Evolutionary conservation across 2,888 invertebrate genomes (phyloP), one percentile per base, ranked within the genome.

Genomic region (Lycophotia porphyrea): DNA sequence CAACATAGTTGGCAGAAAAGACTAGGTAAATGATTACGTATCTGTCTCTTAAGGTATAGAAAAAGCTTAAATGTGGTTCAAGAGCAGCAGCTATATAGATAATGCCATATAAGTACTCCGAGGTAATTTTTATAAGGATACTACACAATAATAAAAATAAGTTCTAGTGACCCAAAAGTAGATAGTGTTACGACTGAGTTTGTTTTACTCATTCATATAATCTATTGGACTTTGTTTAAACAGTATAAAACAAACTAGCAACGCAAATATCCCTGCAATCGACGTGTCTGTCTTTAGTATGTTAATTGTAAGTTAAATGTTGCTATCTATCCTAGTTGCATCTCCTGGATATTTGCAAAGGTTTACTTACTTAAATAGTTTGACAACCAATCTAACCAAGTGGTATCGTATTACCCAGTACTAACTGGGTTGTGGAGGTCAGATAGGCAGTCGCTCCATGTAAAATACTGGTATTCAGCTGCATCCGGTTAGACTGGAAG

Each of bases 241-340:
- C 60, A 78, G 49, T 49, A 68, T 15, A 69, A 44, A 27, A 15
- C 42, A 31, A 44, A 69, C 49, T 11, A 24, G 49, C 24, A 70
- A 21, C 18, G 78, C 27, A 47, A 66, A 71, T 36, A 15, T n/a
- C 69, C 34, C 4, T 42, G 34, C 42, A 78, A 44, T 69, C 34
- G 42, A 39, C 42, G 31, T 42, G n/a, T 58, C 15, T 60, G 58
- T 77, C 47, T 58, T 9, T 49, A 42, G n/a, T 49, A 47, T 58
- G 31, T 24, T 44, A 69, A 36, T 70, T 49, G 15, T 31, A 31
- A 11, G 42, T 61, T n/a, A 78, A 78, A 70, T 52, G 13, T 67
- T 76, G n/a, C n/a, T 39, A 21, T 27, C 1, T 27, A 36, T 11
- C 52, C 21, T 44, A 72, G 42, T 69, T 42, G 49, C 34, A 42